Base-by-base conservation (phyloP, 1,140 invertebrate genomes). In the Archivesica marissinica region DNA sequence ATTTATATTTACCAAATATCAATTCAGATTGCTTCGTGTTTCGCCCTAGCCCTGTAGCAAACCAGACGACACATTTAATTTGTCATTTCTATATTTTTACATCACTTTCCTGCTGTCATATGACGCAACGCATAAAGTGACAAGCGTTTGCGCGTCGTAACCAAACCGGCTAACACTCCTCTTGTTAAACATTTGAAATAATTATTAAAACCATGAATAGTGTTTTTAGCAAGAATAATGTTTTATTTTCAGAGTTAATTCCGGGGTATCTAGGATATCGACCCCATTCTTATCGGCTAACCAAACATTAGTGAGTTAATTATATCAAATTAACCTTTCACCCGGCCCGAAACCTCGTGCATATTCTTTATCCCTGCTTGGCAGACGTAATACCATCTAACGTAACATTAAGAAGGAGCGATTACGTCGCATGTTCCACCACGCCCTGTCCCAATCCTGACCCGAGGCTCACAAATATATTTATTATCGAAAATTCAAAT, bases 261-360 rank as follows among this genome's bases (percentile, higher is more conserved):
- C 28, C 15, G 15, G 68, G 68, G 39, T 72, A 44, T 47, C 68
- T 47, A 13, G n/a, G 23, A 33, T 72, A 50, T 47, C 68, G 39
- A 72, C 41, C 41, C 38, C 68, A 72, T 56, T 56, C 28, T 56
- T 25, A 6, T 23, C 52, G 52, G 6, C 41, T 72, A 72, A 72
- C 68, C 41, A 72, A 72, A 30, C 68, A 72, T 72, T 72, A 72
- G 39, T 11, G 17, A 30, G 41, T 44, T 44, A 72, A 72, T 72
- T 50, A 72, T 72, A 23, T 33, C 28, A 47, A 72, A 72, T 72
- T 72, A 72, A 72, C 68, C 68, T 72, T 33, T 72, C 68, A 72
- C n/a, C 68, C 23, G 38, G n/a, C n/a, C 25, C 25, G 4, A 72
- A 72, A 33, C 41, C 41, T 47, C 41, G 28, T 50, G 68, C 68